Conservation (phyloP, 2,797 vertebrate genomes). For the Chiloscyllium punctatum region DNA sequence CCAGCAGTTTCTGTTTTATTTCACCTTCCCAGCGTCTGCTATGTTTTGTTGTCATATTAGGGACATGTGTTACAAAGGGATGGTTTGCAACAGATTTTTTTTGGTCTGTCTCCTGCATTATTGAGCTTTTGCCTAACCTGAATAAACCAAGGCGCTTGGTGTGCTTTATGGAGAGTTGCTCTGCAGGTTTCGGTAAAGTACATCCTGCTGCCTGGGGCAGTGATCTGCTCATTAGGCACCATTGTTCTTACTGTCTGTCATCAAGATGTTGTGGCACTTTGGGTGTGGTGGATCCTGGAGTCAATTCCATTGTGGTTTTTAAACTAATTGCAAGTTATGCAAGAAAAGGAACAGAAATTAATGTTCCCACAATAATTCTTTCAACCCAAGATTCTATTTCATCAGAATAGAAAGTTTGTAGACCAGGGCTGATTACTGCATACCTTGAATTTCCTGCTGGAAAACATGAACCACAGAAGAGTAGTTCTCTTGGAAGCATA, state of each 20-base stretch:
- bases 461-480: neutral
- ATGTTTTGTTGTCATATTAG: neutral
- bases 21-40: no score
- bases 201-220: neutral
- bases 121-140: neutral
- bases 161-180: neutral
- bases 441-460: neutral
- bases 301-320: neutral
- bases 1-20: no score
- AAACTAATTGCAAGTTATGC: neutral
- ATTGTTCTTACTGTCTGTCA: neutral
- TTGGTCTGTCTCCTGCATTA: no score
- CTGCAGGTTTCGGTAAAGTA: neutral
- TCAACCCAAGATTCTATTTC: neutral
- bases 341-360: neutral
- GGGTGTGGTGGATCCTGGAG: neutral
- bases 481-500: neutral
- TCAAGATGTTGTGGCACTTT: neutral
- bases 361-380: neutral
- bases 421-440: neutral
- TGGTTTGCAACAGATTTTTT: neutral
- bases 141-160: neutral
- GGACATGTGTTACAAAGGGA: neutral
- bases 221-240: no score
- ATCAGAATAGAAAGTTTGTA: neutral